Evolutionary conservation across 2,113 vertebrate genomes (phyloP).

Genomic region (Python bivittatus): DNA sequence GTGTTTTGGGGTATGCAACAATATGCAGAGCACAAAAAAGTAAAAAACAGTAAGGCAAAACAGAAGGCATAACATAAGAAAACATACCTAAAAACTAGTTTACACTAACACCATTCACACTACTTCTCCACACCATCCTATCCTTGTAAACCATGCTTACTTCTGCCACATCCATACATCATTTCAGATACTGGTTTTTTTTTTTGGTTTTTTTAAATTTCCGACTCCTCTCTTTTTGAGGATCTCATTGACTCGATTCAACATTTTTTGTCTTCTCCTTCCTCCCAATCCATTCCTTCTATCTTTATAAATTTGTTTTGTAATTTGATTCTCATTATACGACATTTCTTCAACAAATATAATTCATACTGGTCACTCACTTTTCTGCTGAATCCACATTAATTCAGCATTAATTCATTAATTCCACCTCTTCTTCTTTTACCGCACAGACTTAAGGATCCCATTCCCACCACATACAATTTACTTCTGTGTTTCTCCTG

Average conservation of each 20-base stretch:
- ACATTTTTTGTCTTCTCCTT: not conserved
- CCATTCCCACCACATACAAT: not conserved
- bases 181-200: not conserved
- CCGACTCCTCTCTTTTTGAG: not conserved
- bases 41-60: not conserved
- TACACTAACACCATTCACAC: not conserved
- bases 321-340: not conserved
- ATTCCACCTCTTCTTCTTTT: not conserved
- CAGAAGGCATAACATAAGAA: not conserved
- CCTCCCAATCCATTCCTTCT: not conserved
- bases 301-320: not conserved
- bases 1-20: not conserved
- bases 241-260: not conserved
- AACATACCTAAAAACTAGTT: not conserved
- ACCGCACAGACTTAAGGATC: not conserved
- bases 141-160: not conserved
- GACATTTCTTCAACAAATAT: not conserved
- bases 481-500: not conserved
- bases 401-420: not conserved
- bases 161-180: not conserved
- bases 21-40: not conserved
- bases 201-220: not conserved
- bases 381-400: not conserved
- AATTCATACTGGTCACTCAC: not conserved
- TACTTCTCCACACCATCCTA: not conserved